phyloP scores from a whole-genome alignment of 2,113 vertebrate species.

The Rissa tridactyla region DNA sequence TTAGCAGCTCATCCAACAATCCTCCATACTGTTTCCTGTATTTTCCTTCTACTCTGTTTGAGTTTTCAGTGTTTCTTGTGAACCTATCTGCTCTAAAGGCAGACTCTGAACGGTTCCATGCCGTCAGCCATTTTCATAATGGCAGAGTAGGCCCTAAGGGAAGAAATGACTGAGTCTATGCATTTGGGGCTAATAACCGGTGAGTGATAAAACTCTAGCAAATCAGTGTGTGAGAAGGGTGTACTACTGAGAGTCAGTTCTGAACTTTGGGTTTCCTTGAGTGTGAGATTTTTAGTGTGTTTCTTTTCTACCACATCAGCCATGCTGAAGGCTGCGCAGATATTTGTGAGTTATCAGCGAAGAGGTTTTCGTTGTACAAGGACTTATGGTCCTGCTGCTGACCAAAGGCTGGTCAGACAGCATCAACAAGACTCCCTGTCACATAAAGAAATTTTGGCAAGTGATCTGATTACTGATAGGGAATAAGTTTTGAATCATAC shows the following conservation, averaged over 20 bases:
- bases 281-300: neutral
- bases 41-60: neutral
- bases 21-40: neutral
- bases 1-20: neutral
- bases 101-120: neutral
- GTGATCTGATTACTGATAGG: neutral
- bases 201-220: neutral
- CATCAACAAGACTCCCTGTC: neutral
- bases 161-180: neutral
- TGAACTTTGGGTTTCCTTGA: neutral
- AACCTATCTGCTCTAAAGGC: neutral
- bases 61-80: neutral
- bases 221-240: neutral
- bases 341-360: neutral
- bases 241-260: neutral
- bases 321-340: neutral
- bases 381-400: fast-evolving
- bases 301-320: neutral
- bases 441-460: neutral
- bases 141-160: neutral
- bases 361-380: neutral
- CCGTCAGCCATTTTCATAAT: neutral
- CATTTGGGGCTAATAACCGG: neutral
- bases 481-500: neutral
- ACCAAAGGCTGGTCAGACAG: neutral